phyloP scores from a whole-genome alignment of 1,140 invertebrate genomes.

The Penaeus indicus region DNA sequence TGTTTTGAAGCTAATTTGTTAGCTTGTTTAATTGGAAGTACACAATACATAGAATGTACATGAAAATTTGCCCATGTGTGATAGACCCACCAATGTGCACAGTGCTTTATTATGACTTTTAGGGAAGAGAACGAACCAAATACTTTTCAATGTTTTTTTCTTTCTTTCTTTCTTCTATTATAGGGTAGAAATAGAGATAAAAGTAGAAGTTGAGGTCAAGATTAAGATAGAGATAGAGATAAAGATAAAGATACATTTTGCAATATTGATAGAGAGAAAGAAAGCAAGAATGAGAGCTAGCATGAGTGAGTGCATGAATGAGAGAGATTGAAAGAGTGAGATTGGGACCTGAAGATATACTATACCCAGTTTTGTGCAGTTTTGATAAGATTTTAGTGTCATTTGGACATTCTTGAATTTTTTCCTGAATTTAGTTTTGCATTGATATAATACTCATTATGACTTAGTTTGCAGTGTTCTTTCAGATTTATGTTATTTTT shows the following conservation, averaged over 20 bases:
- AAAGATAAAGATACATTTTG: neutral
- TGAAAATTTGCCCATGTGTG: no score
- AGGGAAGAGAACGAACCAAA: neutral
- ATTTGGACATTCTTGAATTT: neutral
- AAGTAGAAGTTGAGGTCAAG: neutral
- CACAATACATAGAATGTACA: no score
- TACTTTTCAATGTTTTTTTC: no score
- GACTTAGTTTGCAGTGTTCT: neutral
- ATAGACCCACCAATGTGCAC: no score
- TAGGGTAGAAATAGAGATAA: neutral
- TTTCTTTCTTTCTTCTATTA: neutral
- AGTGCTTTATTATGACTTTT: no score
- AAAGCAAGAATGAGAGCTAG: neutral
- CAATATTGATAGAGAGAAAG: neutral
- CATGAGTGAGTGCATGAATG: neutral
- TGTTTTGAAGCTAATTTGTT: no score
- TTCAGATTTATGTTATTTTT: no score
- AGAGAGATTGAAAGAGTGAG: neutral
- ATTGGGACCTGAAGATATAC: neutral
- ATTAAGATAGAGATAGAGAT: neutral
- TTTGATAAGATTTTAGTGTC: no score
- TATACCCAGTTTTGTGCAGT: no score
- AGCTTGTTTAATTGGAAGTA: no score
- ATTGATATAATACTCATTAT: neutral
- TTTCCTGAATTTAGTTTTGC: neutral